Evolutionary conservation across 2,113 vertebrate genomes (phyloP).

Genomic region (Perognathus longimembris): DNA sequence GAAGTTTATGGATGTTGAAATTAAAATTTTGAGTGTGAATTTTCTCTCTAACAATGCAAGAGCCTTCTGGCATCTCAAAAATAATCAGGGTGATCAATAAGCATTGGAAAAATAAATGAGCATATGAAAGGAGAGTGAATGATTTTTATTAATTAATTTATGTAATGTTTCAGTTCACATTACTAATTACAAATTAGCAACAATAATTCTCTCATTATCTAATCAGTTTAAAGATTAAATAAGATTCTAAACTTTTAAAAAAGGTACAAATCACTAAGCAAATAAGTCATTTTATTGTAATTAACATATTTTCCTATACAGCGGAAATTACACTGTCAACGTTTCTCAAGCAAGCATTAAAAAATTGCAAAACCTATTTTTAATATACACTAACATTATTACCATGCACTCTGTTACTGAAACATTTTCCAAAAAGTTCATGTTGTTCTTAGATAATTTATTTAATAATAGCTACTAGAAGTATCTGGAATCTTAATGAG

Average conservation of each 20-base stretch:
- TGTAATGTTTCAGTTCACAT: constrained; percentile 22
- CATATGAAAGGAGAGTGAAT: background rate
- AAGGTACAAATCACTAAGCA: constrained; percentile 27
- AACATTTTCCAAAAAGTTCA: constrained; percentile 39
- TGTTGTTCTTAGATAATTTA: constrained; percentile 55
- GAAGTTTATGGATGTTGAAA: no score
- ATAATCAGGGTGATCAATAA: background rate
- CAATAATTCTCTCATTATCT: background rate
- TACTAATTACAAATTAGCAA: background rate
- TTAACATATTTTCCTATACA: background rate
- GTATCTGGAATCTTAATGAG: constrained; percentile 44
- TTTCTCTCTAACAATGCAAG: background rate
- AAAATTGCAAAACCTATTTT: background rate
- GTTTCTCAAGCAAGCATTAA: constrained; percentile 28
- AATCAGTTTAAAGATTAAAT: constrained; percentile 45
- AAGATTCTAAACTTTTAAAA: constrained; percentile 34
- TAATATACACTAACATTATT: background rate
- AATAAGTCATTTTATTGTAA: constrained; percentile 1
- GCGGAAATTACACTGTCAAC: constrained; percentile 40
- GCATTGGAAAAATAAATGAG: background rate
- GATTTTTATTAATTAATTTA: background rate
- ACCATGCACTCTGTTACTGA: background rate
- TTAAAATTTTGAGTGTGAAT: no score
- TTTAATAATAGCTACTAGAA: constrained; percentile 60
- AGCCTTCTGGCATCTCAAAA: background rate